Evolutionary conservation across 2,888 invertebrate species (phyloP), one percentile per base, ranked within the genome.

Genomic region (Agrilus mali): DNA sequence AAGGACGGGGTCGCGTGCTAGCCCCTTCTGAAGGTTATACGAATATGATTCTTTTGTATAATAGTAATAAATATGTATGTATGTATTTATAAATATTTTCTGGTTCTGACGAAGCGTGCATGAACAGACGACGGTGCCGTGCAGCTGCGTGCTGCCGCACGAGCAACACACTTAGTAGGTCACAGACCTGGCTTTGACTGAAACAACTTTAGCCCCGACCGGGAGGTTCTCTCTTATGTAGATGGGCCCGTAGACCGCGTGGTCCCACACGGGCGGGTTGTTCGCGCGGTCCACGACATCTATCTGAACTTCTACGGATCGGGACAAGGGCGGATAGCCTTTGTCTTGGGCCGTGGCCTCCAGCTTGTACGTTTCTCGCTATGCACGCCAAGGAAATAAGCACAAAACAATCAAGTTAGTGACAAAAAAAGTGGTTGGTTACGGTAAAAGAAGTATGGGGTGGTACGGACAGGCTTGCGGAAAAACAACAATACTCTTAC

Each of bases 281-380:
- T 89, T 94, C 66, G 88, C 94, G 75, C 88, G 84, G 78, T 90
- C 93, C 77, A 94, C 94, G 75, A 95, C 93, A 78, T 92, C 92
- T 75, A 96, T 93, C 77, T 92, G 90, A 73, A 96, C 94, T 76
- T 90, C 92, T 75, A 94, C 95, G 70, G 88, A 86, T 75, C 93
- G 82, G 73, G 89, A 87, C 74, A 94, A 82, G 73, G 90, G 84
- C 70, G 90, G 90, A 72, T 80, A 86, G 69, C 95, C 95, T 78
- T 89, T 90, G 78, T 96, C 96, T 81, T 90, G 85, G 73, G 95
- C 95, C 80, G 87, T 90, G 72, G 95, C 94, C 79, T 89, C 89
- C 82, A 95, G 81, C 79, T 88, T 90, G 85, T 93, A 94, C 69
- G 90, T 88, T 79, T 92, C 93, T 78, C 92, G 87, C 92, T 92